Percentiles rank a stretch among this genome's conserved stretches.
These are phyloP conservation scores for Hydrophis major DNA, from an alignment of 2,797 vertebrate species.

Conservation along the genomic window DNA sequence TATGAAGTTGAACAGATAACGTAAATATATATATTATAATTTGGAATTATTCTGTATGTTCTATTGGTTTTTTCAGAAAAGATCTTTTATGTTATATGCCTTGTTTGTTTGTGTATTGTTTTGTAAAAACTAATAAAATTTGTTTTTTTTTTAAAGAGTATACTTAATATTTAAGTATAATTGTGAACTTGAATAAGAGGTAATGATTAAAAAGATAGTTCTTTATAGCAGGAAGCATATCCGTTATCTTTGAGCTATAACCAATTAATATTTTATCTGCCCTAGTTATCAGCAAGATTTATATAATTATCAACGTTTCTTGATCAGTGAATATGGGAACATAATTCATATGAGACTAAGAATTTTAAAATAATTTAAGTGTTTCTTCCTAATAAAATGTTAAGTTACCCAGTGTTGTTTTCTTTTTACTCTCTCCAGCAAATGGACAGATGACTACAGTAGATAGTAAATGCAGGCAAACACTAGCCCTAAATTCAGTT, in stretches of 20 bases:
- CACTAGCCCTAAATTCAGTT: conserved; percentile 11
- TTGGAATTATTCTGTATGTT: too few species aligned
- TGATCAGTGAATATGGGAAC: conserved; percentile 23
- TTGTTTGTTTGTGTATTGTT: too few species aligned
- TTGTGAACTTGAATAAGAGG: not conserved
- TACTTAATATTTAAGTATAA: not conserved
- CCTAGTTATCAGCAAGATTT: not conserved
- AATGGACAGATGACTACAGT: not conserved
- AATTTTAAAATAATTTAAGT: conserved; percentile 31
- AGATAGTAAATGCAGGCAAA: conserved; percentile 2
- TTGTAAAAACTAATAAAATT: too few species aligned
- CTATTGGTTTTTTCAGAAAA: too few species aligned
- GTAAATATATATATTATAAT: too few species aligned
- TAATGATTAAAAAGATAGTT: not conserved
- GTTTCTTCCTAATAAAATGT: not conserved
- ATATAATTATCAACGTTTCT: conserved; percentile 28
- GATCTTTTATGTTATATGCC: too few species aligned
- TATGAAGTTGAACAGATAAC: too few species aligned
- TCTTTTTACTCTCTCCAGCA: not conserved
- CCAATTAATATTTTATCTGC: not conserved
- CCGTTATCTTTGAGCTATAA: not conserved
- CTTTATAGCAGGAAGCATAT: not conserved
- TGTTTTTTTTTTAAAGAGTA: not conserved
- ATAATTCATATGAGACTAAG: not conserved
- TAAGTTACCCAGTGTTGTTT: not conserved